Conservation (phyloP, 2,797 vertebrate species). For the Leucoraja ocellata region DNA sequence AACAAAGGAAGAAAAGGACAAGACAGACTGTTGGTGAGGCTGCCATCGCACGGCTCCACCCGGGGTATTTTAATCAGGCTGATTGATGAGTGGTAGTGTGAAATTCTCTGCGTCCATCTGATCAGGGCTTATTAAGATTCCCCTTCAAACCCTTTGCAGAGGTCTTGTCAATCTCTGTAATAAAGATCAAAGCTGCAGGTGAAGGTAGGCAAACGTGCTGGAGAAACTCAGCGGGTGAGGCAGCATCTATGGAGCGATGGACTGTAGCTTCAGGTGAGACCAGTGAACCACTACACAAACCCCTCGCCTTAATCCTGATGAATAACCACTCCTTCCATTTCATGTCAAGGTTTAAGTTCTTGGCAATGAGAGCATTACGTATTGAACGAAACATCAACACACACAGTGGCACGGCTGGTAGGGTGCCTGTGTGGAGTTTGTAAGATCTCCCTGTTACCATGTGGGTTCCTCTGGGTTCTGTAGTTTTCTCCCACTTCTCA, state of each 20-base stretch:
- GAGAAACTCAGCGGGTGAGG: too few species aligned
- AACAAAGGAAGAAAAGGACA: too few species aligned
- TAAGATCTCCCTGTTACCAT: too few species aligned
- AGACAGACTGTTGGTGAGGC: too few species aligned
- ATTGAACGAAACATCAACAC: background rate
- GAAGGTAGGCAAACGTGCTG: too few species aligned
- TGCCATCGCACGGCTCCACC: too few species aligned
- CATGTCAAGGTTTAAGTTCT: background rate
- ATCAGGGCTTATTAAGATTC: background rate
- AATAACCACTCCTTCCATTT: background rate
- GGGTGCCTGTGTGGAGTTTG: too few species aligned
- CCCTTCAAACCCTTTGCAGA: background rate
- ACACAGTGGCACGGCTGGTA: too few species aligned
- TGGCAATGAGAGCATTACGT: background rate
- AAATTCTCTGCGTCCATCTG: too few species aligned
- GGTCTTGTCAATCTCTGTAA: background rate
- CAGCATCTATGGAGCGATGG: too few species aligned
- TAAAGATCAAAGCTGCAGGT: background rate
- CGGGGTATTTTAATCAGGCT: background rate
- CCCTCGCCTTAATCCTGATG: background rate
- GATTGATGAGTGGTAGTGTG: background rate
- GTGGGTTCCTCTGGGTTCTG: too few species aligned
- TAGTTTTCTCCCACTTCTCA: too few species aligned
- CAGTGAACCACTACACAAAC: background rate
- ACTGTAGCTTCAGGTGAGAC: background rate